Evolutionary conservation across 2,888 invertebrate species (phyloP), one percentile per base, ranked within the genome.

Genomic region (Noctua janthina): DNA sequence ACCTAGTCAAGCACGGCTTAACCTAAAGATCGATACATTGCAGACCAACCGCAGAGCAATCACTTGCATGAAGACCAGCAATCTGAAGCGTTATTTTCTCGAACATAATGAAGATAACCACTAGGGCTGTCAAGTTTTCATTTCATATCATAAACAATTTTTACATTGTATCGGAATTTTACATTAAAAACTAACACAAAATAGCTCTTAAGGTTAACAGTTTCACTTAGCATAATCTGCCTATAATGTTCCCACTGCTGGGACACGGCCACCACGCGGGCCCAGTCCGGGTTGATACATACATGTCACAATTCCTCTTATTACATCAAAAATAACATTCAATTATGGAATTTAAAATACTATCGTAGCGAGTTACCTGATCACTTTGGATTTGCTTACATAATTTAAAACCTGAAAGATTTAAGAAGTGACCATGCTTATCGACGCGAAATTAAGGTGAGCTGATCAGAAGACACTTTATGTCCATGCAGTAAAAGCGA

Each of bases 21-120:
- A 39, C 35, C 35, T 39, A 39, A 39, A 39, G 35, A 39, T 39
- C 35, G 35, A 29, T 29, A 29, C 29, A 29, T 29, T 29, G n/a
- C 67, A 67, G 68, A 39, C 67, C 54, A 56, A 79, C 75, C 77
- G 67, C 87, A 81, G 39, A 15, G 83, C 73, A 88, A 81, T 75
- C 74, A 59, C 74, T 83, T 67, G 77, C 68, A 70, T 76, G 56
- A 73, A 87, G 74, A 78, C 77, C 76, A 78, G 77, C 73, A 79
- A 89, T 87, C 76, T 74, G n/a, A 76, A 79, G 85, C 68, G 74
- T 74, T 87, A 87, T 87, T 89, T 86, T 84, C 89, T 89, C 81
- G 66, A 79, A 59, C 72, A 70, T 78, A 77, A 77, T 88, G 74
- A 82, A 51, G 62, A 74, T 77, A 54, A n/a, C 20, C 4, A 0